A percentile compares a stretch with the other conserved stretches of the same genome.
These are phyloP conservation scores for Ceyx erithaca DNA, from an alignment of 2,797 vertebrate genomes.

Conservation along the genomic window DNA sequence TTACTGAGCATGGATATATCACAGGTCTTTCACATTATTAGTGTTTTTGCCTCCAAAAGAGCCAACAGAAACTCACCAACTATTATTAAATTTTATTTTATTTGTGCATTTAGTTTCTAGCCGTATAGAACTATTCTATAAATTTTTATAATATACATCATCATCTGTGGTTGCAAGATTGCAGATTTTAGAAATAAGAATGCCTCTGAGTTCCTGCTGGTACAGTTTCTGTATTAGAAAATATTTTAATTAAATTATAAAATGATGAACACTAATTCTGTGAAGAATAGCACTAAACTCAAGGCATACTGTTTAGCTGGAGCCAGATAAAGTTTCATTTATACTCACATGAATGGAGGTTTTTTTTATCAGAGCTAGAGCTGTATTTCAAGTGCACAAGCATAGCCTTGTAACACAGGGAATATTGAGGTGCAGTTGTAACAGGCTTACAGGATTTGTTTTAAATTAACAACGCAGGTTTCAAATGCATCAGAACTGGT, in stretches of 20 bases:
- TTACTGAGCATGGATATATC: neutral
- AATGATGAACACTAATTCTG: neutral
- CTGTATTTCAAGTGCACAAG: neutral
- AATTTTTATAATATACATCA: neutral
- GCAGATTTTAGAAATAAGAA: neutral
- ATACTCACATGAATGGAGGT: neutral
- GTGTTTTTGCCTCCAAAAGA: neutral
- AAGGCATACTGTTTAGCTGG: neutral
- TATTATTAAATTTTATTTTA: neutral
- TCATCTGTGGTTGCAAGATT: neutral
- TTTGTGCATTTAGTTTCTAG: neutral
- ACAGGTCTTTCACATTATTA: neutral
- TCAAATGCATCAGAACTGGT: neutral
- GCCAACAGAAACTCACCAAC: neutral
- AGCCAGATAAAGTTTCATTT: neutral
- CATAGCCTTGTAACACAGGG: neutral
- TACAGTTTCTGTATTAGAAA: neutral
- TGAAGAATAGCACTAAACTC: neutral
- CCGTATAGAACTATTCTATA: neutral
- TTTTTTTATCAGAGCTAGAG: neutral
- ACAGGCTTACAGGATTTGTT: constrained; percentile 17
- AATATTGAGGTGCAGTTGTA: neutral
- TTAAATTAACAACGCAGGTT: neutral
- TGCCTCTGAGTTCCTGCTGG: neutral
- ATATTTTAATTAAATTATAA: neutral